phyloP scores from a whole-genome alignment of 2,888 invertebrate genomes.

The Plagiodera versicolora region DNA sequence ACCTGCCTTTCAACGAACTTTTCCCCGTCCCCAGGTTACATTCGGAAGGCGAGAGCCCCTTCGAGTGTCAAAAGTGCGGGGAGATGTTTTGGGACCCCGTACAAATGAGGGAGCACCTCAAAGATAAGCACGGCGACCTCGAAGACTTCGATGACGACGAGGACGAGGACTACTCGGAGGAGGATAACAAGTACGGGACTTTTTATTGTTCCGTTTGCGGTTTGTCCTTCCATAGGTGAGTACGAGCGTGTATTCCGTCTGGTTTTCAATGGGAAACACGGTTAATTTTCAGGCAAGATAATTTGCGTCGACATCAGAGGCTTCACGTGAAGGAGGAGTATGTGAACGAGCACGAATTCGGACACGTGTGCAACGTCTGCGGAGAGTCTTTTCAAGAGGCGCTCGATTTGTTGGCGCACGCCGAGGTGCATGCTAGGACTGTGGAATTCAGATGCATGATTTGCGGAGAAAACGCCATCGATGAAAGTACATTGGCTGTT shows the following conservation, averaged over 20 bases:
- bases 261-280: no score
- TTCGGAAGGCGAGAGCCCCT: constrained; percentile 64
- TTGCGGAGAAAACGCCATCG: constrained; percentile 66
- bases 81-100: constrained; percentile 78
- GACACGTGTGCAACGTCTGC: constrained; percentile 77
- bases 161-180: constrained; percentile 60
- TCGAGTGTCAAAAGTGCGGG: constrained; percentile 77
- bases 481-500: constrained; percentile 65
- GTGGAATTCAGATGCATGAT: constrained; percentile 63
- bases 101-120: constrained; percentile 63
- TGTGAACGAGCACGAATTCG: constrained; percentile 55
- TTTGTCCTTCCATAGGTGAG: constrained; percentile 75
- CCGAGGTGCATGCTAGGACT: constrained; percentile 73
- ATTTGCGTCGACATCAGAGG: constrained; percentile 67
- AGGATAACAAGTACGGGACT: constrained; percentile 61
- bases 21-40: constrained; percentile 19
- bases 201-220: constrained; percentile 75
- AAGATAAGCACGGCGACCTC: constrained; percentile 60
- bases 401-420: constrained; percentile 75
- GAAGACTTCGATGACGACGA: constrained; percentile 53
- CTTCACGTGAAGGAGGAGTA: constrained; percentile 53
- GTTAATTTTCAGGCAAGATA: constrained; percentile 62
- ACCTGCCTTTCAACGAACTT: neutral
- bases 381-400: constrained; percentile 78
- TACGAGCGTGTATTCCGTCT: neutral